A percentile compares a stretch with the other conserved stretches of the same genome.
phyloP scores from a whole-genome alignment of 1,140 invertebrate genomes.

The Caenorhabditis remanei region DNA sequence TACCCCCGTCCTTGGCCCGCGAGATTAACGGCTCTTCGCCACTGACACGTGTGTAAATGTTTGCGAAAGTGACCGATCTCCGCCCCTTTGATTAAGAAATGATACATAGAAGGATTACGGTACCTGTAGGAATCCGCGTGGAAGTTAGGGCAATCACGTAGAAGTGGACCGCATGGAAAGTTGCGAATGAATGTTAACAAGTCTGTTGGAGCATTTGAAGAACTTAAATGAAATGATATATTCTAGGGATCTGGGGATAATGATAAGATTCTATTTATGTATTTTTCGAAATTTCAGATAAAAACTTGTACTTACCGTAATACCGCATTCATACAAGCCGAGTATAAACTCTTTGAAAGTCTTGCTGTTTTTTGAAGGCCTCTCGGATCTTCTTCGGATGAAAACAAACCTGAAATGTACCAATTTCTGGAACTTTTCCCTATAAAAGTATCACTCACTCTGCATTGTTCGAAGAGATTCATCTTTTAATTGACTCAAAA shows the following conservation, averaged over 20 bases:
- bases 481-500: constrained; percentile 61
- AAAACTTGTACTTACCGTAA: background rate
- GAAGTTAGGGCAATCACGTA: constrained; percentile 61
- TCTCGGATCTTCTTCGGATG: constrained; percentile 52
- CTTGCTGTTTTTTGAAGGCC: constrained; percentile 21
- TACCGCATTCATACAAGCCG: constrained; percentile 62
- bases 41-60: constrained; percentile 56
- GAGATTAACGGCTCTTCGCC: constrained; percentile 46
- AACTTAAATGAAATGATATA: background rate
- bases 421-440: background rate
- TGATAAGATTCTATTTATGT: no score
- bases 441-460: background rate
- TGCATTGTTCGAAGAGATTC: constrained; percentile 38
- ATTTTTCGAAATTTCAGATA: no score
- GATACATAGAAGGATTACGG: constrained; percentile 29
- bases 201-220: constrained; percentile 49
- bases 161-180: constrained; percentile 63
- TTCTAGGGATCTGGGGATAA: background rate
- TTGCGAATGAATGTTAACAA: constrained; percentile 61
- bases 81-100: background rate
- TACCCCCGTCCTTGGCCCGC: constrained; percentile 38
- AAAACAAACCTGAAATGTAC: background rate
- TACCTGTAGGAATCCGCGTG: constrained; percentile 63
- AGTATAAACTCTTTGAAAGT: constrained; percentile 49
- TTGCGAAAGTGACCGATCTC: constrained; percentile 38